phyloP scores from a whole-genome alignment of 64 coral and sea anemone genomes.

The Cladopsammia gracilis region DNA sequence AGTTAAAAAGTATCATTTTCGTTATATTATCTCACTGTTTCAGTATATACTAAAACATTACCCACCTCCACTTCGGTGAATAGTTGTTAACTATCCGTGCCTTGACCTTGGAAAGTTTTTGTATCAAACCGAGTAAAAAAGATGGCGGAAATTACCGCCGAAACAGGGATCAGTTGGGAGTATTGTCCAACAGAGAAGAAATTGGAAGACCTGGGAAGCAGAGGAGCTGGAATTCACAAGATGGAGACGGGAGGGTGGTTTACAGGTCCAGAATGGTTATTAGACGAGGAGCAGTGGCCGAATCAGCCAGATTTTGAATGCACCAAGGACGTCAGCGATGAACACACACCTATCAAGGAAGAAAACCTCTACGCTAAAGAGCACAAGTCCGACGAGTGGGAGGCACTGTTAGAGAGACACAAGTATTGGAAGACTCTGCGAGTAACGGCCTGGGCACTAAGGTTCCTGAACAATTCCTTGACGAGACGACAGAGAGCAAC shows the following conservation, averaged over 20 bases:
- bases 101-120: slow-evolving; percentile 45
- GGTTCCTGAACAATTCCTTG: slow-evolving; percentile 45
- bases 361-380: slow-evolving; percentile 7
- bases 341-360: slow-evolving; percentile 38
- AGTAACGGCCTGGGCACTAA: slow-evolving; percentile 51
- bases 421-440: slow-evolving; percentile 58
- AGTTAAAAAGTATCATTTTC: no score
- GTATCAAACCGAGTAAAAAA: slow-evolving; percentile 51
- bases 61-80: no score
- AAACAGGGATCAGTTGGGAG: slow-evolving; percentile 43
- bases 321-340: not conserved
- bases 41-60: no score
- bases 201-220: slow-evolving; percentile 63
- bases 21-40: no score
- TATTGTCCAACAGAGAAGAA: slow-evolving; percentile 55
- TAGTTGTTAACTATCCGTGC: no score
- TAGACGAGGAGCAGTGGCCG: slow-evolving; percentile 30
- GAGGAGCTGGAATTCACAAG: slow-evolving; percentile 62
- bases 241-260: slow-evolving; percentile 47
- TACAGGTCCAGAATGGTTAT: slow-evolving; percentile 45
- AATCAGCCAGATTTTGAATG: slow-evolving; percentile 36
- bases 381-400: slow-evolving; percentile 63
- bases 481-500: slow-evolving; percentile 16
- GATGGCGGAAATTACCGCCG: slow-evolving; percentile 58
- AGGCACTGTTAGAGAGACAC: slow-evolving; percentile 2